Evolutionary conservation across 2,797 vertebrate species (phyloP).

Genomic region (Oreochromis mossambicus): DNA sequence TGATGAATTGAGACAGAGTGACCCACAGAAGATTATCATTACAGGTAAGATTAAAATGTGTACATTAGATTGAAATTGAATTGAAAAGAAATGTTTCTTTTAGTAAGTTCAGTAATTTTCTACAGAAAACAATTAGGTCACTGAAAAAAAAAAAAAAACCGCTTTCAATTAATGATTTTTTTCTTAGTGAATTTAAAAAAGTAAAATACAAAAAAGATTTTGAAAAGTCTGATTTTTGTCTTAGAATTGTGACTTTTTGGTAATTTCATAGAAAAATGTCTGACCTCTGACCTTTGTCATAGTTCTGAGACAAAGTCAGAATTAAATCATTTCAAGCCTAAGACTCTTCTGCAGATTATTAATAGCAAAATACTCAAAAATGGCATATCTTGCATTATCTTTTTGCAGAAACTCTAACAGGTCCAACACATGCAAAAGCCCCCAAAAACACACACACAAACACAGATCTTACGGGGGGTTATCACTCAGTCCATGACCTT

Average conservation of each 20-base stretch:
- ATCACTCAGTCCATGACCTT: slow-evolving; percentile 85
- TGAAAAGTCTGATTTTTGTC: too few species aligned
- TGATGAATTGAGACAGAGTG: neutral
- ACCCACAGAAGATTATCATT: too few species aligned
- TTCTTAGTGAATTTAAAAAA: neutral
- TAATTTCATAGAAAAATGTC: neutral
- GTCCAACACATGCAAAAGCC: neutral
- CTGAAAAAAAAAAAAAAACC: neutral
- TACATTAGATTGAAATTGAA: neutral
- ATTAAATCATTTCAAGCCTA: neutral
- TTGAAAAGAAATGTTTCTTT: neutral
- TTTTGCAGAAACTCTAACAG: neutral
- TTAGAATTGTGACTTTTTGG: neutral
- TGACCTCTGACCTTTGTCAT: neutral
- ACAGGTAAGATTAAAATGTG: neutral
- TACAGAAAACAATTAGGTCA: neutral
- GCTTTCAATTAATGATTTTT: neutral
- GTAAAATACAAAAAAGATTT: too few species aligned
- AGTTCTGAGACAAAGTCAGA: neutral
- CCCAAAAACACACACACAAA: neutral
- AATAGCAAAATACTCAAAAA: neutral
- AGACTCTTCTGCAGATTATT: neutral
- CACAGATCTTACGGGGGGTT: slow-evolving; percentile 90
- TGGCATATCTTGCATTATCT: neutral
- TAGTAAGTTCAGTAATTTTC: neutral